Conservation (phyloP, 2,797 vertebrate species). For the Myotis findleyi region DNA sequence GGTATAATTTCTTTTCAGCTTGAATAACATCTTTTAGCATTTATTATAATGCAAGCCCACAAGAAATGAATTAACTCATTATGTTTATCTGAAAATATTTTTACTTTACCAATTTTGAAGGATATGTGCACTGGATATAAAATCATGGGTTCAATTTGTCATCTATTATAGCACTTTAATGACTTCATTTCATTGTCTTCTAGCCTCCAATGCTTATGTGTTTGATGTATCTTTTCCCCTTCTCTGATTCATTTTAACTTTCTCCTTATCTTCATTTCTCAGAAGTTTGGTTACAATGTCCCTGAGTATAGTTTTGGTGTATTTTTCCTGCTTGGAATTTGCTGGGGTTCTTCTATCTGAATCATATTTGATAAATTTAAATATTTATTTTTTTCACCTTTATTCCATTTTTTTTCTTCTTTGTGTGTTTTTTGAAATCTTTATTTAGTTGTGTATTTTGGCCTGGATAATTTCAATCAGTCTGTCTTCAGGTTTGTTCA, state of each 20-base stretch:
- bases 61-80: background rate
- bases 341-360: background rate
- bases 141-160: background rate
- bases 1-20: background rate
- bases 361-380: background rate
- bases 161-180: background rate
- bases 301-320: background rate
- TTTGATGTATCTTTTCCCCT: background rate
- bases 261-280: background rate
- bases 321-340: background rate
- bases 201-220: background rate
- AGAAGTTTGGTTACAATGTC: background rate
- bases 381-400: background rate
- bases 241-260: background rate
- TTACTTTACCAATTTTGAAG: background rate
- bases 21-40: conserved; percentile 8
- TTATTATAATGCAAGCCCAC: background rate
- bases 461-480: background rate
- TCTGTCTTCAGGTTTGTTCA: background rate
- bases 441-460: background rate
- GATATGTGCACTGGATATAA: background rate
- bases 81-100: conserved; percentile 16
- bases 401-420: conserved; percentile 21
- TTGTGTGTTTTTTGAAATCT: background rate
- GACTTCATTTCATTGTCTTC: background rate